A percentile compares a stretch with the other conserved stretches of the same genome.
These are phyloP conservation scores for Ceratosolen fusciceps DNA, from an alignment of 1,140 invertebrate species.

Conservation along the genomic window DNA sequence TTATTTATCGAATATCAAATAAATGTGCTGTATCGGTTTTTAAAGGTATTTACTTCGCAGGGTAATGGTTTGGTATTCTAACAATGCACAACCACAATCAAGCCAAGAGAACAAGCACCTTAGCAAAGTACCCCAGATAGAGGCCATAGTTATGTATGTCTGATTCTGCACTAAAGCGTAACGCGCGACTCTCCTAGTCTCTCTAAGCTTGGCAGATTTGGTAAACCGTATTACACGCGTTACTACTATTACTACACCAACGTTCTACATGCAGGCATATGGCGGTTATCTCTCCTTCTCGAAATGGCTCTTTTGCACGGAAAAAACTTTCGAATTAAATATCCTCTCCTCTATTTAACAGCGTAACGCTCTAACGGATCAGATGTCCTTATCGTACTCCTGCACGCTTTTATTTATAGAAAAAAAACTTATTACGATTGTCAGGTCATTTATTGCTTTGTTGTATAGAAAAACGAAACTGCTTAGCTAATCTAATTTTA, in stretches of 20 bases:
- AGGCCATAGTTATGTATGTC: constrained; percentile 8
- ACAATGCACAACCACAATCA: constrained; percentile 9
- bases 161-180: not conserved
- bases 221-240: constrained; percentile 27
- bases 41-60: constrained; percentile 36
- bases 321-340: not conserved
- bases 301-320: not conserved
- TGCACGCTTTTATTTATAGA: too few relatives aligned
- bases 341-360: too few relatives aligned
- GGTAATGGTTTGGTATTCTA: constrained; percentile 35
- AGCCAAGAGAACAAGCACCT: constrained; percentile 30
- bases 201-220: constrained; percentile 10
- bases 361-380: too few relatives aligned
- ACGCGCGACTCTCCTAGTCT: not conserved
- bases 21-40: too few relatives aligned
- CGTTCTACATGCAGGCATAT: not conserved
- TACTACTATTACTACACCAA: constrained; percentile 3
- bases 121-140: constrained; percentile 20
- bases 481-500: too few relatives aligned
- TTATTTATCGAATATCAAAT: too few relatives aligned
- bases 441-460: too few relatives aligned
- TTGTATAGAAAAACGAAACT: too few relatives aligned
- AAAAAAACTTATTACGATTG: too few relatives aligned
- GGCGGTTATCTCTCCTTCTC: constrained; percentile 13
- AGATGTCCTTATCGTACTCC: too few relatives aligned